Evolutionary conservation across 1,140 invertebrate genomes (phyloP), one percentile per base, ranked within the genome.

Genomic region (Drosophila lacertosa): DNA sequence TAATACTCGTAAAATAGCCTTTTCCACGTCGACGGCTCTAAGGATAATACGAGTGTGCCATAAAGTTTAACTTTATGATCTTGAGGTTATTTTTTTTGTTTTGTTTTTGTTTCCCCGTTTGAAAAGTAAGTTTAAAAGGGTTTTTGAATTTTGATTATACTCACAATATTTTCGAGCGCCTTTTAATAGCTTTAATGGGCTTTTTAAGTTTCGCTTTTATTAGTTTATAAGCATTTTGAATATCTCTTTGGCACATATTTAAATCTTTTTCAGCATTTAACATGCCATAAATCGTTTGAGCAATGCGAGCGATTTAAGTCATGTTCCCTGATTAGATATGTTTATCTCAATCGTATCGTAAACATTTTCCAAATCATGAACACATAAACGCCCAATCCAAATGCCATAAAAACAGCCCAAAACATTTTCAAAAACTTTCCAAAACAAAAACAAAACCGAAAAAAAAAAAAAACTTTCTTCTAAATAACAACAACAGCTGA

Each of bases 321-420:
- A 40, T 64, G 68, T 66, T 71, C 59, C 33, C 58, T 71, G 68
- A 71, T 71, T 66, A 51, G 45, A 71, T 66, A 40, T 67, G 69
- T 73, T 64, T 70, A 18, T 54, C 40, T 26, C 69, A 75, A 78
- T 70, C 74, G 39, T 72, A 75, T 83, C 75, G 55, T 84, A 83
- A 83, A 86, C 74, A 75, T 83, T 64, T 79, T 50, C 47, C 18
- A 79, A 68, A 69, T 33, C 74, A 77, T 77, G 67, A 50, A 32
- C 68, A 77, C 58, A 79, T 84, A 86, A 86, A 75, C 82, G 82
- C 77, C 74, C 82, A 81, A 86, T 86, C 66, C 66, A 81, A 86
- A 77, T 57, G 29, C 77, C 42, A 82, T 86, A 77, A 84, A 81
- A 88, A 57, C 20, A 26, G 7, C 45, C 33, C 44, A 58, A 77